Percentiles rank a stretch among this genome's conserved stretches.
phyloP scores from a whole-genome alignment of 92 coral and sea anemone genomes.

The Muricea muricata region DNA sequence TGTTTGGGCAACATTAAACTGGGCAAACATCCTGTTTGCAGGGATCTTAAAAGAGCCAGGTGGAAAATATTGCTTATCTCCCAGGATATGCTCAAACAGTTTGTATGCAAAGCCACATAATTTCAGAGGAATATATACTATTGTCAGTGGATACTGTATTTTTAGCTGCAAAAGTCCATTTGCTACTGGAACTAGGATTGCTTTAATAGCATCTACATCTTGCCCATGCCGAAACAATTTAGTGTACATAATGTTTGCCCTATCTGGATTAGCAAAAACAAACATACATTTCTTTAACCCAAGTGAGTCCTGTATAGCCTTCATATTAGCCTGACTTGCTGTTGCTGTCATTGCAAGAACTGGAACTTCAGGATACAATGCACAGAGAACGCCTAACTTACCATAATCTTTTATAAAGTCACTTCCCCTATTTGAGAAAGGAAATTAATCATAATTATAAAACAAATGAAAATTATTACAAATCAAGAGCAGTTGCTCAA shows the following conservation, averaged over 20 bases:
- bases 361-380: slow-evolving; percentile 39
- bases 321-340: too few species aligned
- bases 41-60: slow-evolving; percentile 2
- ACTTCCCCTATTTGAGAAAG: slow-evolving; percentile 49
- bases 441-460: not conserved
- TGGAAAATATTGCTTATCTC: slow-evolving; percentile 29
- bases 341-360: too few species aligned
- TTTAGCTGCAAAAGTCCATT: too few species aligned
- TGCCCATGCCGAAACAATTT: slow-evolving; percentile 26
- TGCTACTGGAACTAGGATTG: not conserved
- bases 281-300: slow-evolving; percentile 25
- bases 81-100: too few species aligned
- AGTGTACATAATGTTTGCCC: slow-evolving; percentile 32
- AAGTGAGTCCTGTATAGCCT: too few species aligned
- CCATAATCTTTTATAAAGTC: slow-evolving; percentile 49
- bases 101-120: too few species aligned
- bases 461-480: too few species aligned
- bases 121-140: too few species aligned
- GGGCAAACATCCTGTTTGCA: slow-evolving; percentile 53
- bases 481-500: too few species aligned
- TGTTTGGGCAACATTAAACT: slow-evolving; percentile 47
- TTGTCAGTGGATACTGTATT: too few species aligned
- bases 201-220: not conserved
- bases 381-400: slow-evolving; percentile 31
- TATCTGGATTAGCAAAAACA: slow-evolving; percentile 24